A percentile compares a stretch with the other conserved stretches of the same genome.
Conservation (phyloP, 2,888 invertebrate genomes). For the Stegana nigrithorax region DNA sequence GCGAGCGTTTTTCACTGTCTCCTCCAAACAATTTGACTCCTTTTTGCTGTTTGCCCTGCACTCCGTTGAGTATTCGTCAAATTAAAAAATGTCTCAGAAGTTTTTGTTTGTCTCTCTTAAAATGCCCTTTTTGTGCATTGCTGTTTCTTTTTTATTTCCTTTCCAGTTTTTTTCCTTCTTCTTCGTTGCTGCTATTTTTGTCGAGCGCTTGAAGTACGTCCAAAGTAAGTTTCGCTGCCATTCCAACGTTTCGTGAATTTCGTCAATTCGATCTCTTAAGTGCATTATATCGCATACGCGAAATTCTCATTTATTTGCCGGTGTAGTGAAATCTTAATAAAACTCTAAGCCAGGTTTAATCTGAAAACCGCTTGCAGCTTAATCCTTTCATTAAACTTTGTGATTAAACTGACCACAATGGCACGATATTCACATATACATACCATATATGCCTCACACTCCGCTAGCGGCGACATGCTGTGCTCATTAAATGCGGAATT, state of each 20-base stretch:
- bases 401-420: conserved; percentile 55
- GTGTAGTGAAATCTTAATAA: too few relatives aligned
- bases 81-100: conserved; percentile 14
- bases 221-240: neutral
- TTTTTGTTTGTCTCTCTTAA: too few relatives aligned
- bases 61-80: conserved; percentile 7
- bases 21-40: neutral
- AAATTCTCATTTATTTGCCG: neutral
- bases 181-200: neutral
- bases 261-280: too few relatives aligned
- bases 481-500: too few relatives aligned
- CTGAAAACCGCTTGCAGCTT: conserved; percentile 19
- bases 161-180: neutral
- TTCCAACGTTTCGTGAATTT: neutral
- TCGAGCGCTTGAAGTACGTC: conserved; percentile 14
- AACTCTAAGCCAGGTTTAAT: neutral
- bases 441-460: too few relatives aligned
- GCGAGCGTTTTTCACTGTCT: conserved; percentile 33
- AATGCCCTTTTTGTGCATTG: conserved; percentile 8
- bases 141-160: neutral
- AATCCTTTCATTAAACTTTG: conserved; percentile 59
- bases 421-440: too few relatives aligned
- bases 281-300: too few relatives aligned
- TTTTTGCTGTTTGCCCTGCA: neutral
- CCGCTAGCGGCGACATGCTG: too few relatives aligned